Evolutionary conservation across 2,113 vertebrate species (phyloP).

Genomic region (Paramisgurnus dabryanus): DNA sequence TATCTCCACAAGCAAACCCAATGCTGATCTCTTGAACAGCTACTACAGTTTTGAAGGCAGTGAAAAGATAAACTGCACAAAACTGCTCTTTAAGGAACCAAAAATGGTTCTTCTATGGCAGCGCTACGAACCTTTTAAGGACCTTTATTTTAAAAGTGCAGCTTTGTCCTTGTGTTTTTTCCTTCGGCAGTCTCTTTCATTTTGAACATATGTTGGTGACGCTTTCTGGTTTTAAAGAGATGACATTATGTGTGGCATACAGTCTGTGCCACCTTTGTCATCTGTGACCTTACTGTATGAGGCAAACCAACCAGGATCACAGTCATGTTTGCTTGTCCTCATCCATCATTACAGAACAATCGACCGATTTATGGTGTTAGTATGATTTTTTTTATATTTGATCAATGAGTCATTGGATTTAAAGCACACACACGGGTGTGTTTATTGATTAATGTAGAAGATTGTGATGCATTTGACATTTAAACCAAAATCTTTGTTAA

Average conservation of each 20-base stretch:
- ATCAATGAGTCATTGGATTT: constrained; percentile 30
- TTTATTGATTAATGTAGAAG: constrained; percentile 27
- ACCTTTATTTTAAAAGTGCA: too few relatives aligned
- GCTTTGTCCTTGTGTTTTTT: not conserved
- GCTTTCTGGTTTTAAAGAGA: too few relatives aligned
- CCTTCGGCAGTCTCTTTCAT: not conserved
- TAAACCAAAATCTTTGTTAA: not conserved
- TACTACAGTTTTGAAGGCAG: too few relatives aligned
- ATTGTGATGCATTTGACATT: not conserved
- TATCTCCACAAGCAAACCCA: too few relatives aligned
- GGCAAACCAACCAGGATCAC: not conserved
- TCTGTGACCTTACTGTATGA: not conserved
- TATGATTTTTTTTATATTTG: not conserved
- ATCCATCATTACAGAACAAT: not conserved
- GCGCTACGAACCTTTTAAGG: too few relatives aligned
- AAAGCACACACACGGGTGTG: constrained; percentile 6
- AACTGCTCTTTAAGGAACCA: too few relatives aligned
- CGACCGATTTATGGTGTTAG: not conserved
- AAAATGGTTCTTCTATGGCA: too few relatives aligned
- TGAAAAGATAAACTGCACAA: too few relatives aligned
- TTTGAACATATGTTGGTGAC: not conserved
- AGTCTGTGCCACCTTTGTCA: not conserved
- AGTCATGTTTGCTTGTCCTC: not conserved
- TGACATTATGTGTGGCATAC: not conserved
- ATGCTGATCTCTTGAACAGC: too few relatives aligned